phyloP scores from a whole-genome alignment of 2,888 invertebrate species.

The Sinotaia quadrata region DNA sequence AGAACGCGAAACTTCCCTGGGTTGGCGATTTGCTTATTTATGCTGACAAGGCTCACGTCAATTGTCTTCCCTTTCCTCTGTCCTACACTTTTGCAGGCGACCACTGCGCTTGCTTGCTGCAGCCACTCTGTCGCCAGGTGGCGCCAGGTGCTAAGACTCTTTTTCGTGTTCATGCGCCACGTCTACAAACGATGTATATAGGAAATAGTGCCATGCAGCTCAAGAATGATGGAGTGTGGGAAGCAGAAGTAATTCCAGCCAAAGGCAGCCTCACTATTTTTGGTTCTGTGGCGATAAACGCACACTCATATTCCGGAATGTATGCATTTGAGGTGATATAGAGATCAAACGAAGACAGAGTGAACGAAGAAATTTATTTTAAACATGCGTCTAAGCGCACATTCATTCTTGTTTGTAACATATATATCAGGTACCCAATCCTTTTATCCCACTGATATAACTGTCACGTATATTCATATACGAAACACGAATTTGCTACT shows the following conservation, averaged over 20 bases:
- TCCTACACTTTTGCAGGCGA: neutral
- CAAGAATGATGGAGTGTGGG: constrained; percentile 1
- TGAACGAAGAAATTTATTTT: too few relatives aligned
- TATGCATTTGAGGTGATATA: constrained; percentile 9
- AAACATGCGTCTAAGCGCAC: too few relatives aligned
- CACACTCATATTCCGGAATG: neutral
- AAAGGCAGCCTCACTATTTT: neutral
- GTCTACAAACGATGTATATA: neutral
- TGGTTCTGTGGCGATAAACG: neutral
- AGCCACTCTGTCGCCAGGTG: constrained; percentile 4
- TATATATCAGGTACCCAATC: too few relatives aligned
- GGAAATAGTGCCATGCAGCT: neutral
- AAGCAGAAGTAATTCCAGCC: constrained; percentile 12
- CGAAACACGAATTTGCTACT: too few relatives aligned
- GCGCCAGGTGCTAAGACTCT: neutral
- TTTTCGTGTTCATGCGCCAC: constrained; percentile 14
- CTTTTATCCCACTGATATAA: too few relatives aligned
- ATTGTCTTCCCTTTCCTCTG: constrained; percentile 6
- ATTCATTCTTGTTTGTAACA: too few relatives aligned
- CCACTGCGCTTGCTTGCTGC: neutral
- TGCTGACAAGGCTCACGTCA: too few relatives aligned
- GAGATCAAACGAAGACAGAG: neutral
- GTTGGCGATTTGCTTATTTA: neutral
- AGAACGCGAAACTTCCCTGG: neutral
- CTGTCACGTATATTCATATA: too few relatives aligned